Evolutionary conservation across 2,888 invertebrate species (phyloP), one percentile per base, ranked within the genome.

Genomic region (Anaspis maculata): DNA sequence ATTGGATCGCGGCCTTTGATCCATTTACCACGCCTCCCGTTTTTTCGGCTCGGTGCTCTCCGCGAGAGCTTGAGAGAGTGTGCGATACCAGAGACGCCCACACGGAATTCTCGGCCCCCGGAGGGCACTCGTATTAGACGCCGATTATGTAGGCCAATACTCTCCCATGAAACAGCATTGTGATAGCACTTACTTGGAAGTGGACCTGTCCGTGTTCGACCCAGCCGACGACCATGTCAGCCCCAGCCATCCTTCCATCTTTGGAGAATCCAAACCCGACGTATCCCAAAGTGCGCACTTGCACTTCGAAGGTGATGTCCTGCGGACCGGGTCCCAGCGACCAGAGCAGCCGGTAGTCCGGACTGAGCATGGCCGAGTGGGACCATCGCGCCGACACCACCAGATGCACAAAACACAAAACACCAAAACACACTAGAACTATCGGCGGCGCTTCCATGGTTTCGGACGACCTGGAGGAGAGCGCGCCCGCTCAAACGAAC

Each of bases 161-260:
- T n/a, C n/a, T n/a, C n/a, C n/a, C n/a, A n/a, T n/a, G n/a, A n/a
- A n/a, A n/a, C n/a, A n/a, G n/a, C n/a, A n/a, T n/a, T n/a, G n/a
- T n/a, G n/a, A n/a, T n/a, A n/a, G n/a, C n/a, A n/a, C n/a, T 79
- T 67, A 86, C 86, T 79, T 85, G 78, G 66, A 86, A 76, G 67
- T 83, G 80, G 51, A 83, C 83, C 67, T 77, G 76, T 59, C 77
- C 77, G 52, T 83, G 80, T 68, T 86, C 83, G 49, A 91, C 83
- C 90, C 91, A 91, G 39, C 85, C 89, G 59, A 91, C 78, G 48
- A 89, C 80, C 68, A 92, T 78, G 72, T 92, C 91, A 37, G 87
- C 79, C 27, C 84, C 85, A 56, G 77, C 74, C 77, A 85, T 80
- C 47, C 78, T 76, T 42, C 86, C 84, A 57, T 78, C 81, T 34